Evolutionary conservation across 2,797 vertebrate genomes (phyloP).

Genomic region (Cyclopterus lumpus): DNA sequence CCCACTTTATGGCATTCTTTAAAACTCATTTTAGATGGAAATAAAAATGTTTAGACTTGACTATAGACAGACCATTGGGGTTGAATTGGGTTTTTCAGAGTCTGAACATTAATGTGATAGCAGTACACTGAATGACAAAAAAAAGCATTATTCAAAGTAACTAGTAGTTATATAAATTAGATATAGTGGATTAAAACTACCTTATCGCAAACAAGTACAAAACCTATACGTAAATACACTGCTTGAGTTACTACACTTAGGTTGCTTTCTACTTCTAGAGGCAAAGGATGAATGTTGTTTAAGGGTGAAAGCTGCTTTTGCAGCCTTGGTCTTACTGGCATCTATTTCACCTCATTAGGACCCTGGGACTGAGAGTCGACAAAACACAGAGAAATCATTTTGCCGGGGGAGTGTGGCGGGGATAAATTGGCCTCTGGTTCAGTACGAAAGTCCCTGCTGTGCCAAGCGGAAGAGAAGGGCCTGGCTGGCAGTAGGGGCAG

Average conservation of each 20-base stretch:
- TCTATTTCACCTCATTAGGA: conserved; percentile 84
- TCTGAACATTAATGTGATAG: neutral
- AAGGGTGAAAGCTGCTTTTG: conserved; percentile 59
- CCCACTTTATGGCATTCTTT: neutral
- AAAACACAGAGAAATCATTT: conserved; percentile 75
- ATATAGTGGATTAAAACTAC: neutral
- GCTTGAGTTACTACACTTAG: conserved; percentile 29
- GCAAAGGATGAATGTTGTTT: conserved; percentile 43
- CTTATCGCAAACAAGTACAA: neutral
- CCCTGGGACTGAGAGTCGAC: conserved; percentile 77
- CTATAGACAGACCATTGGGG: neutral
- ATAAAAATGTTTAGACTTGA: no score
- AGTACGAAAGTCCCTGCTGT: conserved; percentile 80
- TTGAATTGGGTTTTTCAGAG: neutral
- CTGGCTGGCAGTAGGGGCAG: conserved; percentile 86
- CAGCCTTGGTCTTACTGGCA: conserved; percentile 76
- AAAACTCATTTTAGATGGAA: neutral
- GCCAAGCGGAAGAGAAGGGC: conserved; percentile 83
- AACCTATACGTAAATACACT: conserved; percentile 11
- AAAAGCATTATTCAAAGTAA: neutral
- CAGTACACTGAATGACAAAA: neutral
- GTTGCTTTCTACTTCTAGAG: conserved; percentile 33
- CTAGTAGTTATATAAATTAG: neutral
- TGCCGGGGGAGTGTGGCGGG: conserved; percentile 71
- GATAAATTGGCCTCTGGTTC: conserved; percentile 83